Percentiles rank a stretch among this genome's conserved stretches.
Conservation (phyloP, 2,797 vertebrate genomes). For the Distichodus sexfasciatus region DNA sequence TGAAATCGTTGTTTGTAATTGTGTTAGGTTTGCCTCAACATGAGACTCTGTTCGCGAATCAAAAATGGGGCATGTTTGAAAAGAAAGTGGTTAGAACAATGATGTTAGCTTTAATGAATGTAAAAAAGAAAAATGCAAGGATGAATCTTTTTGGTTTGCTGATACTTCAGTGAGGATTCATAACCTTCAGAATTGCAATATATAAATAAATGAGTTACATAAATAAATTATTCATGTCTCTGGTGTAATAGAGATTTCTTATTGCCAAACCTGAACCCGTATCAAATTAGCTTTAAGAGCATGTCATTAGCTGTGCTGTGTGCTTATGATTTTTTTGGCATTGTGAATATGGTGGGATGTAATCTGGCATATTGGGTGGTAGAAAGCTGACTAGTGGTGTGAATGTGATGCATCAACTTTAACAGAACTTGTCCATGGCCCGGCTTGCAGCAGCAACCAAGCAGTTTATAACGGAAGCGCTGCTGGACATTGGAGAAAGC, state of each 20-base stretch:
- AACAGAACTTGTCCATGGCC: not conserved
- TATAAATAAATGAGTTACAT: not conserved
- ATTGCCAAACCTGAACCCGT: not conserved
- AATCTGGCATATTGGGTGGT: not conserved
- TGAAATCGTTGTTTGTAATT: slow-evolving; percentile 37
- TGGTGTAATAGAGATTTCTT: not conserved
- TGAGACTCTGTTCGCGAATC: slow-evolving; percentile 15
- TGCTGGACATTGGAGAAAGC: not conserved
- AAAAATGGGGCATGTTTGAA: no score
- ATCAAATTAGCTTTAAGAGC: not conserved
- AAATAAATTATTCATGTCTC: not conserved
- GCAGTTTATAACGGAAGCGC: no score
- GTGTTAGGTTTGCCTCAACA: slow-evolving; percentile 37
- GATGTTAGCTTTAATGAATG: not conserved
- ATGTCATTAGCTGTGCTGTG: not conserved
- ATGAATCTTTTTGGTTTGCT: not conserved
- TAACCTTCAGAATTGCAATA: not conserved
- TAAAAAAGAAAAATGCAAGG: slow-evolving; percentile 14
- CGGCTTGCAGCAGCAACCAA: no score
- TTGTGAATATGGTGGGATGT: not conserved
- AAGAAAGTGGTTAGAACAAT: not conserved
- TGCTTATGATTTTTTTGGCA: not conserved
- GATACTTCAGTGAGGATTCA: not conserved
- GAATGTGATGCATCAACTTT: not conserved
- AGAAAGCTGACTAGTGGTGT: not conserved